Percentiles rank a stretch among this genome's conserved stretches.
Evolutionary conservation across 2,797 vertebrate genomes (phyloP).

Genomic region (Glyptemys insculpta): DNA sequence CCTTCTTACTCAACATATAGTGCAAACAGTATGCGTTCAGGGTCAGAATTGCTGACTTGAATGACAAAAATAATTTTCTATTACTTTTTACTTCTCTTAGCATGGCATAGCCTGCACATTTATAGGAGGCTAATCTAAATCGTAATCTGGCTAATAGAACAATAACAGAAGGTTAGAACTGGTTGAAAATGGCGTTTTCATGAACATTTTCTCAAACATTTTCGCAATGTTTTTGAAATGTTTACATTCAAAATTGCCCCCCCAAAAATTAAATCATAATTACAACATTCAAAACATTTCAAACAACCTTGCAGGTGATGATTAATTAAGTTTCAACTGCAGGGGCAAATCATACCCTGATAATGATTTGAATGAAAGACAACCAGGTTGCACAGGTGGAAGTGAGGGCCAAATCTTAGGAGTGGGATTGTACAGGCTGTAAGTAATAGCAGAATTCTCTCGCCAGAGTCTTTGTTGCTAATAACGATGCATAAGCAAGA

Average conservation of each 20-base stretch:
- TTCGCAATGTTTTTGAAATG: not conserved
- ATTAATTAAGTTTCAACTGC: not conserved
- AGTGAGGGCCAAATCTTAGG: not conserved
- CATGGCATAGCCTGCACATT: not conserved
- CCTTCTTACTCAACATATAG: not conserved
- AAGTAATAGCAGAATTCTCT: conserved; percentile 4
- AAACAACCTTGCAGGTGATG: not conserved
- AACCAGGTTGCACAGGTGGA: not conserved
- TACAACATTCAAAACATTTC: conserved; percentile 36
- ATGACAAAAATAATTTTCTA: not conserved
- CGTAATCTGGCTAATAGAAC: not conserved
- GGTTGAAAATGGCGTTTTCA: not conserved
- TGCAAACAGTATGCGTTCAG: rapidly evolving
- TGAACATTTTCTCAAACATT: not conserved
- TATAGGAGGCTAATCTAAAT: not conserved
- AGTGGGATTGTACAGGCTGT: not conserved
- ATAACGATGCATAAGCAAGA: not conserved
- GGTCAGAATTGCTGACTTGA: conserved; percentile 2
- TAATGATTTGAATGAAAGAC: not conserved
- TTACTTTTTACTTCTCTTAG: not conserved
- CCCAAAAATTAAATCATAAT: not conserved
- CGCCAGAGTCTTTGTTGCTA: not conserved
- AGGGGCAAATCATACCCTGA: not conserved
- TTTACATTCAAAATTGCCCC: conserved; percentile 7
- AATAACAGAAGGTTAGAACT: not conserved